Base-by-base conservation (phyloP, 1,140 invertebrate species). In the Caenorhabditis briggsae region DNA sequence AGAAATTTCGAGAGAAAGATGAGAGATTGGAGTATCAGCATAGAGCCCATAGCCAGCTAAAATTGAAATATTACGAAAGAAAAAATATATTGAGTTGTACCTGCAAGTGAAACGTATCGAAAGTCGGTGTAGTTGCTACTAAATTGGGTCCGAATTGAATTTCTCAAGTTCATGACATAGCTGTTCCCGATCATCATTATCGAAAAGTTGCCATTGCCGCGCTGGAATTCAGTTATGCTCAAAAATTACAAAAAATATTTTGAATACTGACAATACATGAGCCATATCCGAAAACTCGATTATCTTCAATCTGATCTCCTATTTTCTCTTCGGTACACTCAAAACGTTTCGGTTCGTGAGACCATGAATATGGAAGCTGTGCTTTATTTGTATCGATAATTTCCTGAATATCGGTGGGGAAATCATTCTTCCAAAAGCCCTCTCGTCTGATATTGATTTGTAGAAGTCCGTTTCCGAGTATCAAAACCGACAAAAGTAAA, bases 171-270 rank as follows among this genome's bases (percentile, higher is more conserved):
- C 25, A 84, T 7, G 16, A 43, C 83, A 33, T 64, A 84, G 41
- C 83, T 84, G 58, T 84, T 84, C 1, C 83, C 83, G 11, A 84
- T 53, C 41, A 65, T n/a, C 58, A 84, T 61, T 5, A 84, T 33
- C 18, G 41, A 43, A 11, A 43, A 8, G 12, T 18, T 64, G 6
- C 83, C 83, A 25, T 61, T 43, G 16, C 83, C 83, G 14, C 16
- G 25, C 56, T 83, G 50, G 2, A 83, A 83, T 9, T 20, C 5
- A 23, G n/a, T 50, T 33, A 3, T 33, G 33, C 33, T 33, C 33
- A 25, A 20, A 33, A 65, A 8, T 33, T 25, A 18, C 5, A 6
- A 64, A 25, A 33, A 12, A 25, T 2, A 64, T 41, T 33, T 41
- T 33, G 7, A 18, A 8, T 12, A 64, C n/a, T 7, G 7, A 83